phyloP scores from a whole-genome alignment of 2,797 vertebrate genomes.

The Salmo trutta region DNA sequence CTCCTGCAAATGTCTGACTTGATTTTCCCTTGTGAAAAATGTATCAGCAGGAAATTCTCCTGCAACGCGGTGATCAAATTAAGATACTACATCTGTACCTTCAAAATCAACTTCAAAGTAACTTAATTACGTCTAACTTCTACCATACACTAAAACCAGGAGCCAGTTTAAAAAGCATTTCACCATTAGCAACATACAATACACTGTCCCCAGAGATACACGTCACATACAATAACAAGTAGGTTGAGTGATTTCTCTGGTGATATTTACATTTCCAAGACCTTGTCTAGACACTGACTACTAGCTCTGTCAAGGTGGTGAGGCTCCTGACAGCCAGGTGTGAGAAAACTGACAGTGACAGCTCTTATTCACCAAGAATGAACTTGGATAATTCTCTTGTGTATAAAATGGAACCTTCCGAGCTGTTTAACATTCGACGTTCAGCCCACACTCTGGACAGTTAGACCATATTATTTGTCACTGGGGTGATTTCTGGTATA shows the following conservation, averaged over 20 bases:
- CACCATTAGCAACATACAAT: not conserved
- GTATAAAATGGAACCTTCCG: not conserved
- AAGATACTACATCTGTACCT: too few species aligned
- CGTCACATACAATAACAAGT: not conserved
- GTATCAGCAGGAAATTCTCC: too few species aligned
- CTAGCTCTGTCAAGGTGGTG: constrained; percentile 20
- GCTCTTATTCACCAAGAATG: constrained; percentile 2
- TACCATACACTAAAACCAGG: not conserved
- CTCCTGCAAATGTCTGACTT: too few species aligned
- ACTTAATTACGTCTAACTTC: not conserved
- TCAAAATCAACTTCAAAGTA: not conserved
- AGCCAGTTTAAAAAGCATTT: not conserved
- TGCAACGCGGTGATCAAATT: too few species aligned
- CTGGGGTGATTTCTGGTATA: not conserved
- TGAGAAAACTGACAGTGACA: constrained; percentile 1
- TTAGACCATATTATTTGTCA: not conserved
- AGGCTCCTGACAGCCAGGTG: constrained; percentile 11
- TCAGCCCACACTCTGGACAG: not conserved
- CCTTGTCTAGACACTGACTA: not conserved
- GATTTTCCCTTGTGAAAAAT: too few species aligned
- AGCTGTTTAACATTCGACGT: not conserved
- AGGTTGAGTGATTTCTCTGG: not conserved
- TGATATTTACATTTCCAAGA: not conserved
- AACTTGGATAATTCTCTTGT: not conserved
- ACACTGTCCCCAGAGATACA: not conserved